Evolutionary conservation across 64 coral and sea anemone species (phyloP).

Genomic region (Dendrophyllia cribrosa): DNA sequence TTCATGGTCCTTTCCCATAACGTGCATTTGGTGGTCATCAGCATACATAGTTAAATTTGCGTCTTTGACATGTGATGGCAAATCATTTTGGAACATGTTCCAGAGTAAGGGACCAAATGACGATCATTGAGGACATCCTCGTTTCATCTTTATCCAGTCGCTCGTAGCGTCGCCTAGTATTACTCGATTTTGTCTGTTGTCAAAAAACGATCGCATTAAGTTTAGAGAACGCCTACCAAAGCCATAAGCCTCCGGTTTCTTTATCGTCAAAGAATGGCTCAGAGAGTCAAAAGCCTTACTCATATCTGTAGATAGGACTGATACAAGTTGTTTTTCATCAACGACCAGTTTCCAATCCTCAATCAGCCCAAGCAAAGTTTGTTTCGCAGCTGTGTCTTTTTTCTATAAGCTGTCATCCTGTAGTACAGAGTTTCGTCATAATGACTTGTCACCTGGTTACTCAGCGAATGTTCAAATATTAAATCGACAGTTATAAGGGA

Average conservation of each 20-base stretch:
- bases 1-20: neutral
- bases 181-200: neutral
- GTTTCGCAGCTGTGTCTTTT: slow-evolving; percentile 25
- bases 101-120: neutral
- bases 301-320: too few relatives aligned
- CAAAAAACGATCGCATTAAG: slow-evolving; percentile 23
- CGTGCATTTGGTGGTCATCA: slow-evolving; percentile 30
- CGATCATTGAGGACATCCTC: slow-evolving; percentile 20
- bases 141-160: slow-evolving; percentile 5
- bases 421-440: neutral
- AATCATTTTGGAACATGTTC: slow-evolving; percentile 24
- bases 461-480: too few relatives aligned
- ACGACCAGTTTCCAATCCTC: slow-evolving; percentile 11
- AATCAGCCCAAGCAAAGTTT: neutral
- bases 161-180: neutral
- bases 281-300: too few relatives aligned
- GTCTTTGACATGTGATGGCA: neutral
- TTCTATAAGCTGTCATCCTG: neutral
- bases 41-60: slow-evolving; percentile 28
- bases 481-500: too few relatives aligned
- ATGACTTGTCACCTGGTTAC: slow-evolving; percentile 10
- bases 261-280: too few relatives aligned
- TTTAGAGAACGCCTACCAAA: neutral
- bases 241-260: slow-evolving; percentile 27
- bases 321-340: neutral